phyloP scores from a whole-genome alignment of 2,113 vertebrate species.

The Hydrolagus affinis region DNA sequence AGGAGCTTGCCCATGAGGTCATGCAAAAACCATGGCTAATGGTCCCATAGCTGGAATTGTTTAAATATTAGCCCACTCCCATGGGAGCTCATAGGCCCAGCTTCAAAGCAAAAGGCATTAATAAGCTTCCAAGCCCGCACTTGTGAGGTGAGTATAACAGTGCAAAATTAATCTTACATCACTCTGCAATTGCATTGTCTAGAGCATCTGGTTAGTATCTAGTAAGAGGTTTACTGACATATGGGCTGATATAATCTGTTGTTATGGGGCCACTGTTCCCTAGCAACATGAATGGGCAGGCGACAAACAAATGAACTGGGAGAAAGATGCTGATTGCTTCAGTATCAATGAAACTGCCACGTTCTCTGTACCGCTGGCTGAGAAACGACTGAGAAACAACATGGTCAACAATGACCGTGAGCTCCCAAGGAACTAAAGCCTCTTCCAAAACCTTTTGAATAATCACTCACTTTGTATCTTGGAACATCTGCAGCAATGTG shows the following conservation, averaged over 20 bases:
- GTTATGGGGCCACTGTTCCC: conserved; percentile 10
- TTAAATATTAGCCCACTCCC: neutral
- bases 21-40: neutral
- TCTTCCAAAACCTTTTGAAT: no score
- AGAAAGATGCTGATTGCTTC: neutral
- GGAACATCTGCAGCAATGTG: no score
- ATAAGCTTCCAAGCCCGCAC: neutral
- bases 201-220: conserved; percentile 20
- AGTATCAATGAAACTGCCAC: no score
- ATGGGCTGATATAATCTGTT: neutral
- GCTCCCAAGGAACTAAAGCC: no score
- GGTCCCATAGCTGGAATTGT: neutral
- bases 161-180: neutral
- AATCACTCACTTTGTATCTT: no score
- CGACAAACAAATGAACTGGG: neutral
- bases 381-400: no score
- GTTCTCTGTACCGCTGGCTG: no score
- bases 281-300: neutral
- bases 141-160: neutral
- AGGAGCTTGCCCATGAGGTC: neutral
- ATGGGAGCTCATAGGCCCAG: neutral
- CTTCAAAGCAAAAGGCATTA: conserved; percentile 12
- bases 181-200: neutral
- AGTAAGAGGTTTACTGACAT: neutral
- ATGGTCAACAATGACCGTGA: no score